Evolutionary conservation across 2,113 vertebrate genomes (phyloP).

Genomic region (Bos indicus): DNA sequence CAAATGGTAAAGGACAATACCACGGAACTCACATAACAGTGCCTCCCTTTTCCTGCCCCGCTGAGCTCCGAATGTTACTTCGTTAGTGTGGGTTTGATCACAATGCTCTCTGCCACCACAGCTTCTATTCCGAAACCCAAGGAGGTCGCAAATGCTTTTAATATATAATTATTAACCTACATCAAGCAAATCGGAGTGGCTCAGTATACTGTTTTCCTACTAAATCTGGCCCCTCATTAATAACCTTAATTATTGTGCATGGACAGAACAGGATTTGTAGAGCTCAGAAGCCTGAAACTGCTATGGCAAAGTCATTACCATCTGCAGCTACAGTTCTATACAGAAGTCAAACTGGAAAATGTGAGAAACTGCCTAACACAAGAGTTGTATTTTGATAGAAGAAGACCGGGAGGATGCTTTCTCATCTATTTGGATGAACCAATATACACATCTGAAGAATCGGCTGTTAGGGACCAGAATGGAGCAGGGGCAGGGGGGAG

Average conservation of each 20-base stretch:
- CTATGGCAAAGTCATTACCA: not conserved
- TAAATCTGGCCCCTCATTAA: constrained; percentile 50
- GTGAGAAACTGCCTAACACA: constrained; percentile 1
- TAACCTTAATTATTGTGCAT: constrained; percentile 52
- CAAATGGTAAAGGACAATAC: constrained; percentile 51
- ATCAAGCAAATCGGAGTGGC: constrained; percentile 25
- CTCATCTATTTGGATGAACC: constrained; percentile 1
- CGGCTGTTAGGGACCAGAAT: not conserved
- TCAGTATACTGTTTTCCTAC: constrained; percentile 34
- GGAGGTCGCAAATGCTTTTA: not conserved
- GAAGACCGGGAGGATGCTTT: not conserved
- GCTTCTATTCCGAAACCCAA: not conserved
- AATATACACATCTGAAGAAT: not conserved
- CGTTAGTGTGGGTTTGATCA: constrained; percentile 24
- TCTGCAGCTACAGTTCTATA: not conserved
- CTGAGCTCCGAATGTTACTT: constrained; percentile 27
- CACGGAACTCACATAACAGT: not conserved
- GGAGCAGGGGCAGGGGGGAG: accelerated
- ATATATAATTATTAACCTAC: constrained; percentile 48
- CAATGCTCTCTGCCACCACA: not conserved
- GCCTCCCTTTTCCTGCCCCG: constrained; percentile 20
- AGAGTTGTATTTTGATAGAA: constrained; percentile 38
- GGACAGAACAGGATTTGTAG: constrained; percentile 17
- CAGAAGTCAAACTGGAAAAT: constrained; percentile 50
- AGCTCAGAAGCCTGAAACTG: constrained; percentile 31